Conservation (phyloP, 2,113 vertebrate genomes). For the Bettongia penicillata region DNA sequence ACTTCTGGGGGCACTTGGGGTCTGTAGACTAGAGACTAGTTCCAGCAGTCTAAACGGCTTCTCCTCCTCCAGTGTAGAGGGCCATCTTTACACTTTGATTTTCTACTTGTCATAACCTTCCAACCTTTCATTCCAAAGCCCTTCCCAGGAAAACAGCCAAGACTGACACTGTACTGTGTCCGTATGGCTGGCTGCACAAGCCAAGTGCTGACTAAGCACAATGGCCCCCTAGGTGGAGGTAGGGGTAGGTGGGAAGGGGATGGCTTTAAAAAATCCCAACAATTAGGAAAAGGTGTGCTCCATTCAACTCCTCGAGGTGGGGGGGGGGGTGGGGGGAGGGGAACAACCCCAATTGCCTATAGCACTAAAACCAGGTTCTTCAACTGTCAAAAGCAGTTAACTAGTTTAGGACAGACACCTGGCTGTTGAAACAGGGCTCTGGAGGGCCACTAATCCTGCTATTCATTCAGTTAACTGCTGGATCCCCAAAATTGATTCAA, state of each 20-base stretch:
- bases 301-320: not conserved
- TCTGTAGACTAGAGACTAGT: not conserved
- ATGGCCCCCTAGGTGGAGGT: constrained; percentile 19
- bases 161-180: constrained; percentile 63
- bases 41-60: not conserved
- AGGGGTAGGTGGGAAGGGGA: not conserved
- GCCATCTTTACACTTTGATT: not conserved
- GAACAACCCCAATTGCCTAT: constrained; percentile 35
- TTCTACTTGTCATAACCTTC: not conserved
- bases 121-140: not conserved
- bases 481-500: constrained; percentile 73
- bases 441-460: constrained; percentile 63
- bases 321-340: not conserved
- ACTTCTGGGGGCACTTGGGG: not conserved
- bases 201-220: constrained; percentile 77
- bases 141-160: not conserved
- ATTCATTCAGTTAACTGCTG: constrained; percentile 73
- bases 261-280: constrained; percentile 1
- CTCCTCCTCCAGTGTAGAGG: not conserved
- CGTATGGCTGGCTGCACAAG: constrained; percentile 67
- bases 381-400: constrained; percentile 58
- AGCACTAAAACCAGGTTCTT: constrained; percentile 69
- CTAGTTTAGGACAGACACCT: constrained; percentile 65
- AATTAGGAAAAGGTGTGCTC: constrained; percentile 38
- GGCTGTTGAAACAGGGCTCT: constrained; percentile 54